Conservation (phyloP, 2,797 vertebrate genomes). For the Furcifer pardalis region DNA sequence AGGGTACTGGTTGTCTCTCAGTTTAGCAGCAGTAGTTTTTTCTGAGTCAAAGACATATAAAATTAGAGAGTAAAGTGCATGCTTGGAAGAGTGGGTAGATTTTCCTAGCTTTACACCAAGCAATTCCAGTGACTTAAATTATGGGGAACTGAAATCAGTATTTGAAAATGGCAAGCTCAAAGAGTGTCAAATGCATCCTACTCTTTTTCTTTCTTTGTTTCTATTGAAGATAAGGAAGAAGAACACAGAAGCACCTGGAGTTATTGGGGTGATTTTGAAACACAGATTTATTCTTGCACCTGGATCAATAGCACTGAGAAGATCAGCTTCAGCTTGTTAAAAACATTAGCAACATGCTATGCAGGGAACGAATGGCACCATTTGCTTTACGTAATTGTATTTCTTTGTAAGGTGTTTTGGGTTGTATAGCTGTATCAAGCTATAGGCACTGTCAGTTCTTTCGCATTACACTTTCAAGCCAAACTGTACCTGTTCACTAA, state of each 20-base stretch:
- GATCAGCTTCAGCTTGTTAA: neutral
- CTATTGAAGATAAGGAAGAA: neutral
- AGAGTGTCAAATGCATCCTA: neutral
- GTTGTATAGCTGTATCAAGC: neutral
- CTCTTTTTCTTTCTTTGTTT: neutral
- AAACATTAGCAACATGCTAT: neutral
- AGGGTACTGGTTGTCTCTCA: neutral
- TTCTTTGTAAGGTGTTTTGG: neutral
- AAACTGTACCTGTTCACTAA: neutral
- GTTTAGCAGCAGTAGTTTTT: neutral
- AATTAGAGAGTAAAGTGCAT: neutral
- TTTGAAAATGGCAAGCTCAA: neutral
- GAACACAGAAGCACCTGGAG: neutral
- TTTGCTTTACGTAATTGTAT: neutral
- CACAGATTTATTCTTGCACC: neutral
- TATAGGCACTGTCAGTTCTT: neutral
- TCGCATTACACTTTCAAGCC: neutral
- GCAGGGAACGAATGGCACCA: neutral
- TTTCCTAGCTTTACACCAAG: neutral
- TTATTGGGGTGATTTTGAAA: constrained; percentile 12
- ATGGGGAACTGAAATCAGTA: neutral
- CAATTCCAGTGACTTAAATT: neutral
- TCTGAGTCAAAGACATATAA: neutral
- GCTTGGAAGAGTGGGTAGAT: neutral
- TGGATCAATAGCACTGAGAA: neutral